Evolutionary conservation across 2,113 vertebrate genomes (phyloP), one percentile per base, ranked within the genome.

Genomic region (Ondatra zibethicus): DNA sequence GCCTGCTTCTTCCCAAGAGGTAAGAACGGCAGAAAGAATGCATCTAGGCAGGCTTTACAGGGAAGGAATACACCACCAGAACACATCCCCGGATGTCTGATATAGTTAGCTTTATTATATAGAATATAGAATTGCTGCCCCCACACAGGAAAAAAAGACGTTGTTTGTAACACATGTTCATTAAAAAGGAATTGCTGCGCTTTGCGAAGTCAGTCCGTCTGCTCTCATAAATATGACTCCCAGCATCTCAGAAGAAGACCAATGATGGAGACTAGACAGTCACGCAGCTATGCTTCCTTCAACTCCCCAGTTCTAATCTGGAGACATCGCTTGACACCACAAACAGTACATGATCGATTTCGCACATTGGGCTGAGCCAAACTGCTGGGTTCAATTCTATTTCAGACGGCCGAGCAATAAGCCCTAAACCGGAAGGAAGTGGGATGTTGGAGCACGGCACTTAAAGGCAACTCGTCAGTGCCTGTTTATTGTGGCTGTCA

Each of bases 361-460:
- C 82, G 58, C 45, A 84, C n/a, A 31, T 80, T 70, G 87, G 78
- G 88, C 88, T 33, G 5, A 96, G 96, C 90, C 96, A 97, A 96
- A 68, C n/a, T 65, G 58, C 88, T 93, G n/a, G 68, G 89, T 97
- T 95, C 91, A 85, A 94, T 97, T 94, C 84, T 81, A 89, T 91
- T 94, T 93, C 93, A 93, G 91, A 91, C 61, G 50, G 85, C 81
- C 92, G 68, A 95, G 77, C 52, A 80, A 91, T 91, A 93, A 92
- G 65, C 88, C 58, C 90, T 82, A 93, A 97, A 92, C 12, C 3
- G 0, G 61, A 82, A 91, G 97, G 89, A 17, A 84, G 72, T 76
- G 68, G 92, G 89, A 91, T 91, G 58, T 68, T 95, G 31, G 70
- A 68, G 75, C 39, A 39, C 77, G n/a, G 76, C 47, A 27, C 17